Conservation (phyloP, 2,888 invertebrate species). For the Ferrisia virgata region DNA sequence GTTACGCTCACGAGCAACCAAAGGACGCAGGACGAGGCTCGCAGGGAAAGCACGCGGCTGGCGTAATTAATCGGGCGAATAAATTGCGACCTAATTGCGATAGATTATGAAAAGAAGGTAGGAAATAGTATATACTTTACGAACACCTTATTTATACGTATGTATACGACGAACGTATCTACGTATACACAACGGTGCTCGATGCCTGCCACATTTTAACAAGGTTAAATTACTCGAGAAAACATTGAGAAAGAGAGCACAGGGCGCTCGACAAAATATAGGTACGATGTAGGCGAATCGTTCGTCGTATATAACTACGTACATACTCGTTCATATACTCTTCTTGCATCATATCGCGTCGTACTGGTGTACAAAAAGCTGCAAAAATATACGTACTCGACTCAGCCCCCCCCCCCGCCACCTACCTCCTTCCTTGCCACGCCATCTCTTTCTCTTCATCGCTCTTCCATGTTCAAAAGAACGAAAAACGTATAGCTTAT, state of each 20-base stretch:
- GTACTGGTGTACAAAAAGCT: not conserved
- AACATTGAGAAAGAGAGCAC: not conserved
- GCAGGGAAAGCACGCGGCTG: not conserved
- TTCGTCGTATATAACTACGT: not conserved
- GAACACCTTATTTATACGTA: not conserved
- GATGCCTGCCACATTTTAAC: not conserved
- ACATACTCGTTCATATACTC: not conserved
- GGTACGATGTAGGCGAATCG: not conserved
- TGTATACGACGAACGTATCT: too few species aligned
- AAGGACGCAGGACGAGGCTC: too few species aligned
- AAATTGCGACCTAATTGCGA: not conserved
- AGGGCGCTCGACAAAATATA: not conserved
- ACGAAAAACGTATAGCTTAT: not conserved
- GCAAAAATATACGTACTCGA: conserved; percentile 2
- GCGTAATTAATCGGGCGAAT: not conserved
- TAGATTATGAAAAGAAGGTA: not conserved
- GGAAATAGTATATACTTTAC: not conserved
- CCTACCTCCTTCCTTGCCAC: too few species aligned
- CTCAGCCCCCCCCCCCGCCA: too few species aligned
- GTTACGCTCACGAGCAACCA: too few species aligned
- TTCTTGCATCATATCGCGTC: too few species aligned
- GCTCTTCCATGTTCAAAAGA: not conserved
- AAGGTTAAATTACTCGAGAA: not conserved
- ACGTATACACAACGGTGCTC: too few species aligned
- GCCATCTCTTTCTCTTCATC: too few species aligned